Evolutionary conservation across 2,113 vertebrate species (phyloP), one percentile per base, ranked within the genome.

Genomic region (Macheiramphus alcinus): DNA sequence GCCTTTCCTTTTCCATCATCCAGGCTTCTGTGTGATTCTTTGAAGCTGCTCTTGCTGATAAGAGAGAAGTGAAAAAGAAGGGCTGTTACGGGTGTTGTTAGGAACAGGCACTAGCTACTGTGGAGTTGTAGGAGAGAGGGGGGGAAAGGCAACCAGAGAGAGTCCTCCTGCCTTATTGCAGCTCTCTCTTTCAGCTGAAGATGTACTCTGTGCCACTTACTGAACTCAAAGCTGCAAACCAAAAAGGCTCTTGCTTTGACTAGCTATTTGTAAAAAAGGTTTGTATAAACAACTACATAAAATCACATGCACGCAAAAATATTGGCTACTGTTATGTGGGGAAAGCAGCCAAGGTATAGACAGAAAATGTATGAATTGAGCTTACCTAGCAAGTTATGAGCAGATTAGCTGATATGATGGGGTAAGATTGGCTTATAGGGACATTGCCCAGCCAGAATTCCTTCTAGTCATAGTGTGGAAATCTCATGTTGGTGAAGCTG

Each of bases 301-400:
- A 86, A 78, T 79, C n/a, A 18, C 8, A 8, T 31, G 7, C 34
- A 26, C 0, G 0, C 68, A 20, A 14, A 55, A 43, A 13, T 50
- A n/a, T 1, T 75, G 34, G 6, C 56, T 53, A 3, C 47, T 40
- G 23, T 43, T 66, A 25, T 1, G 3, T 48, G 45, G 34, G 66
- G 66, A 91, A 85, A 50, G 53, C 47, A 89, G 74, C 36, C 32
- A 25, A 66, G 21, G 27, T 63, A 11, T 14, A 53, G 42, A 31
- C 3, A 29, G 22, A 38, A 66, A 13, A 9, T 26, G 4, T 75
- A 6, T 62, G 45, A 88, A 14, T 22, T 42, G 58, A 80, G 40
- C n/a, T 92, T 74, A 45, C 20, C 20, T 74, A 29, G 11, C 52
- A 68, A 58, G 26, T 34, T 74, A 38, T 12, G 34, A 83, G 48